phyloP scores from a whole-genome alignment of 2,797 vertebrate genomes.

The Euphonia xanthogaster region DNA sequence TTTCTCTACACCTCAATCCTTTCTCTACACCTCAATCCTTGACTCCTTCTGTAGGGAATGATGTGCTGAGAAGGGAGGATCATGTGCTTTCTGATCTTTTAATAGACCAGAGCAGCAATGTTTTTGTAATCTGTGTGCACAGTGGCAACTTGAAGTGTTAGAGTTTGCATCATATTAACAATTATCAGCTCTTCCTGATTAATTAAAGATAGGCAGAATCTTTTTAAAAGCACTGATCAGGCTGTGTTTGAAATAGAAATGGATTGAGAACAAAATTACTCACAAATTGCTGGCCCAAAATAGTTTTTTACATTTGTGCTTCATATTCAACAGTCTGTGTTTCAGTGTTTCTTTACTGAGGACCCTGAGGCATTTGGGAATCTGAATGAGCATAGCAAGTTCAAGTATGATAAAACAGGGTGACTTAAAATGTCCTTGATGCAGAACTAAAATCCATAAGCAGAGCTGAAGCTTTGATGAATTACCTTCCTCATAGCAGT shows the following conservation, averaged over 20 bases:
- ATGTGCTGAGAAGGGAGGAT: constrained; percentile 30
- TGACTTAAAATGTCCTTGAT: not conserved
- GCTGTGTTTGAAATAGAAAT: not conserved
- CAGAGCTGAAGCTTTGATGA: constrained; percentile 2
- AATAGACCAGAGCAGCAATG: constrained; percentile 10
- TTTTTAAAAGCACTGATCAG: not conserved
- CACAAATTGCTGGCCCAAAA: not conserved
- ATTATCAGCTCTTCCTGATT: not conserved
- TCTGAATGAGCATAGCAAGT: not conserved
- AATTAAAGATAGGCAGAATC: not conserved
- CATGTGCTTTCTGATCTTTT: constrained; percentile 52
- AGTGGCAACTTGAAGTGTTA: not conserved
- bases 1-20: not conserved
- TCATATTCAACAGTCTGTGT: not conserved
- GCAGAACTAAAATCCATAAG: not conserved
- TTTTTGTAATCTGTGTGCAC: not conserved
- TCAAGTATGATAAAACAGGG: not conserved
- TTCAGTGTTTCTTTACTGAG: not conserved
- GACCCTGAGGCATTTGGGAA: not conserved
- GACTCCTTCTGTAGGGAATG: constrained; percentile 1
- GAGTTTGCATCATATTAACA: not conserved
- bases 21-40: not conserved
- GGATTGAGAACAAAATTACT: not conserved
- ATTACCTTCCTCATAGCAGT: not conserved
- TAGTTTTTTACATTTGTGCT: not conserved